Conservation (phyloP, 2,888 invertebrate genomes). For the Cactoblastis cactorum region DNA sequence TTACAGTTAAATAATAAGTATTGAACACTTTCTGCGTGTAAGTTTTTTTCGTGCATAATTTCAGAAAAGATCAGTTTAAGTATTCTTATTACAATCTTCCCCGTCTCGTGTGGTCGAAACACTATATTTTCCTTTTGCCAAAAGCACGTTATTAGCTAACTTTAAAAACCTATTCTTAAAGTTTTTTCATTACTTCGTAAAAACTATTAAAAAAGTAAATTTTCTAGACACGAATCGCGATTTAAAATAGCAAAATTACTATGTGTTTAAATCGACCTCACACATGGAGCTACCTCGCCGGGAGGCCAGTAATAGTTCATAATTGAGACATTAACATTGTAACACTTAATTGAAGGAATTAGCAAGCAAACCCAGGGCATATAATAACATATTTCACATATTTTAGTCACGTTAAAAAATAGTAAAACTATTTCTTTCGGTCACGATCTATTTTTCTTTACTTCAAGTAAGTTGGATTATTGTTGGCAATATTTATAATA, state of each 20-base stretch:
- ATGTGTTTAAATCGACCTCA: conserved; percentile 19
- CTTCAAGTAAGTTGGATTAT: too few relatives aligned
- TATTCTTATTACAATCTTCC: too few relatives aligned
- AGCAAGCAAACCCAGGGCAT: conserved; percentile 5
- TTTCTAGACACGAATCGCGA: not conserved
- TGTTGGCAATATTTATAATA: too few relatives aligned
- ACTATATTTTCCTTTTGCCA: too few relatives aligned
- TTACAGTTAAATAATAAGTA: too few relatives aligned
- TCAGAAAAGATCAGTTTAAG: too few relatives aligned
- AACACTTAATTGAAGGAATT: conserved; percentile 2
- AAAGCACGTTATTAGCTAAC: not conserved
- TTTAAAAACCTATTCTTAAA: not conserved
- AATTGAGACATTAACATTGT: conserved; percentile 29
- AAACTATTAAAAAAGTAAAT: not conserved
- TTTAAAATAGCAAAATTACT: conserved; percentile 11
- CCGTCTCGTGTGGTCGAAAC: too few relatives aligned
- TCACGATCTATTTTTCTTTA: not conserved
- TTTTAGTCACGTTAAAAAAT: conserved; percentile 9
- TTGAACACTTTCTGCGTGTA: too few relatives aligned
- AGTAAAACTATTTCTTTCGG: not conserved
- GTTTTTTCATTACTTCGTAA: not conserved
- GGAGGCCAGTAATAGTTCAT: conserved; percentile 12
- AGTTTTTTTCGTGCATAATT: too few relatives aligned
- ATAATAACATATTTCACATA: conserved; percentile 11
- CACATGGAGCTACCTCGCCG: conserved; percentile 16